phyloP scores from a whole-genome alignment of 2,113 vertebrate species.

The Cercocebus atys region DNA sequence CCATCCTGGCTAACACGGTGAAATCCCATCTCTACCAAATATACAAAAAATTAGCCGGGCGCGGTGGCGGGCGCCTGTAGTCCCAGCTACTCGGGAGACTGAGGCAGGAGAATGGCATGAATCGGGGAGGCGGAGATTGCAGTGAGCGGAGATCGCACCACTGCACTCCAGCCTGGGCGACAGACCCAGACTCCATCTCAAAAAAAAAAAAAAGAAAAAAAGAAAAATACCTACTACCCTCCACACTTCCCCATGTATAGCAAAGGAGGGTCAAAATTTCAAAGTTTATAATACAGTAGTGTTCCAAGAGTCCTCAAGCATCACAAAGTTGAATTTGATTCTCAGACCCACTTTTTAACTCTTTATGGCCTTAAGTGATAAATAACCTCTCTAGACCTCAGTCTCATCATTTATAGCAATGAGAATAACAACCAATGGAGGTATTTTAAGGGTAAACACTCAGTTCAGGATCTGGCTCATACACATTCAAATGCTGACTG shows the following conservation, averaged over 20 bases:
- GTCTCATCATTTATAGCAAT: neutral
- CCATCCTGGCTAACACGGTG: no score
- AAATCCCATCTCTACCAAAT: no score
- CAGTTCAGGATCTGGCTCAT: neutral
- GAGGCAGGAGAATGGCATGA: no score
- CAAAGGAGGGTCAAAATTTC: neutral
- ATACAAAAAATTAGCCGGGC: no score
- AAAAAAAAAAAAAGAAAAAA: no score
- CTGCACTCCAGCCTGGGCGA: no score
- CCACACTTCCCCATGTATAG: no score
- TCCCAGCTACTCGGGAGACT: no score
- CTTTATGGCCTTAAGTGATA: neutral
- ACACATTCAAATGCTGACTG: neutral
- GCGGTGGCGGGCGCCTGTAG: no score
- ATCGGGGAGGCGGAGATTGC: no score
- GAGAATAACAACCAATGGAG: neutral
- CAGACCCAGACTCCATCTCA: no score
- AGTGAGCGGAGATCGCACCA: rapidly evolving
- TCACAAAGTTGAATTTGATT: neutral
- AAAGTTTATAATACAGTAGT: neutral
- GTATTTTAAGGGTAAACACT: neutral
- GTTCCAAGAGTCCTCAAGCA: neutral
- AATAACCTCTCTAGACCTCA: neutral
- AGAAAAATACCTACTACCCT: neutral
- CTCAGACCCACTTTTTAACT: neutral